These are phyloP conservation scores for Drosophila simulans DNA, from an alignment of 1,140 invertebrate species.

Conservation along the genomic window DNA sequence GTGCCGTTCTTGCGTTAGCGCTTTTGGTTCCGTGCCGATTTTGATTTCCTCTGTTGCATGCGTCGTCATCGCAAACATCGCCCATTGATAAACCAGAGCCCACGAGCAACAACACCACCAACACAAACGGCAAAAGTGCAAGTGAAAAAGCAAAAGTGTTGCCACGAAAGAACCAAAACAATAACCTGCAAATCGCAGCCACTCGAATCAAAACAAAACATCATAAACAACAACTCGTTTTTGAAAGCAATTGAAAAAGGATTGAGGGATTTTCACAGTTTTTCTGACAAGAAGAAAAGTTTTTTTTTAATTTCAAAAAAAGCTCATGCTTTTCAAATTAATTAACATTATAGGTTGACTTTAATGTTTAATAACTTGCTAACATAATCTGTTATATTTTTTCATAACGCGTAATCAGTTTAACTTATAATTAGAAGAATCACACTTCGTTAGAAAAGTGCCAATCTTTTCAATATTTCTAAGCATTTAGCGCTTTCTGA, in stretches of 20 bases:
- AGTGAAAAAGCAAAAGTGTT: slow-evolving; percentile 73
- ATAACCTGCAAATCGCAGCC: slow-evolving; percentile 27
- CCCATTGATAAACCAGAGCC: slow-evolving; percentile 43
- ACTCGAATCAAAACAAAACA: slow-evolving; percentile 16
- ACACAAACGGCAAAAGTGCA: slow-evolving; percentile 51
- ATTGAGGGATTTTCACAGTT: neutral
- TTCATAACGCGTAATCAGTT: too few species aligned
- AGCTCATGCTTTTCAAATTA: too few species aligned
- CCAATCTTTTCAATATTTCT: too few species aligned
- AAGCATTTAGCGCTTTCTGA: too few species aligned
- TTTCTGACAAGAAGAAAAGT: too few species aligned
- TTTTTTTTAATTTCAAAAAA: too few species aligned
- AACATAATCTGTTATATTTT: too few species aligned
- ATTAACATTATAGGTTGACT: too few species aligned
- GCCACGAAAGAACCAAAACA: slow-evolving; percentile 40
- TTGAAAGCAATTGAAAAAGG: slow-evolving; percentile 21
- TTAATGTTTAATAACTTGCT: too few species aligned
- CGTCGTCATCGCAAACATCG: slow-evolving; percentile 63
- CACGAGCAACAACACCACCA: slow-evolving; percentile 41
- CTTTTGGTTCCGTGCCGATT: slow-evolving; percentile 56
- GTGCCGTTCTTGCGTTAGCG: slow-evolving; percentile 75
- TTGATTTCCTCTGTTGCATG: slow-evolving; percentile 76
- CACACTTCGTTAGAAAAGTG: too few species aligned
- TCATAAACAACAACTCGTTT: slow-evolving; percentile 1
- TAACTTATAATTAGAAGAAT: too few species aligned